Evolutionary conservation across 2,113 vertebrate genomes (phyloP).

Genomic region (Pollachius pollachius): DNA sequence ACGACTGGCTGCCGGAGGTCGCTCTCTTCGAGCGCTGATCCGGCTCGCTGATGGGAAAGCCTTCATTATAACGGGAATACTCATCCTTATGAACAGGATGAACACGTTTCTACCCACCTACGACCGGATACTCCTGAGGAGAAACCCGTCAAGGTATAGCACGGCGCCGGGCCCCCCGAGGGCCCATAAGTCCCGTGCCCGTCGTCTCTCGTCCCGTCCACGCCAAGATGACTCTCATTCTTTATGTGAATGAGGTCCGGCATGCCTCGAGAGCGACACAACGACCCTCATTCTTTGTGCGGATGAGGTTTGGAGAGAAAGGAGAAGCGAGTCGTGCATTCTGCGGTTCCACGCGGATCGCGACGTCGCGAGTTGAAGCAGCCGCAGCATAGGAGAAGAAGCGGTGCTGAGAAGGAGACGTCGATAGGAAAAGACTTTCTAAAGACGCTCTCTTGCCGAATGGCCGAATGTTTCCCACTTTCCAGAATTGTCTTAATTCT

Average conservation of each 20-base stretch:
- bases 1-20: constrained; percentile 80
- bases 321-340: constrained; percentile 60
- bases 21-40: constrained; percentile 73
- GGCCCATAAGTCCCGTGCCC: constrained; percentile 44
- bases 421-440: constrained; percentile 69
- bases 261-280: constrained; percentile 69
- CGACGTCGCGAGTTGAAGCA: constrained; percentile 64
- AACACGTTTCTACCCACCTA: constrained; percentile 59
- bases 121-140: constrained; percentile 74
- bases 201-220: constrained; percentile 69
- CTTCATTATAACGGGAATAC: constrained; percentile 50
- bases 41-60: constrained; percentile 44
- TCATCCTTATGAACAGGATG: constrained; percentile 65
- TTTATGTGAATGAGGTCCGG: constrained; percentile 77
- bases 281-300: constrained; percentile 81
- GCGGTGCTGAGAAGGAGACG: constrained; percentile 73
- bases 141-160: constrained; percentile 66
- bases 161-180: constrained; percentile 49
- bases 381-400: constrained; percentile 74
- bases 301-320: constrained; percentile 82
- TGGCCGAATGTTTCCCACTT: constrained; percentile 66
- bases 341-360: constrained; percentile 51
- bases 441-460: constrained; percentile 53
- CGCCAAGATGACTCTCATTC: constrained; percentile 75
- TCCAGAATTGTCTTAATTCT: constrained; percentile 70